Conservation (phyloP, 2,113 vertebrate genomes). For the Tapirus terrestris region DNA sequence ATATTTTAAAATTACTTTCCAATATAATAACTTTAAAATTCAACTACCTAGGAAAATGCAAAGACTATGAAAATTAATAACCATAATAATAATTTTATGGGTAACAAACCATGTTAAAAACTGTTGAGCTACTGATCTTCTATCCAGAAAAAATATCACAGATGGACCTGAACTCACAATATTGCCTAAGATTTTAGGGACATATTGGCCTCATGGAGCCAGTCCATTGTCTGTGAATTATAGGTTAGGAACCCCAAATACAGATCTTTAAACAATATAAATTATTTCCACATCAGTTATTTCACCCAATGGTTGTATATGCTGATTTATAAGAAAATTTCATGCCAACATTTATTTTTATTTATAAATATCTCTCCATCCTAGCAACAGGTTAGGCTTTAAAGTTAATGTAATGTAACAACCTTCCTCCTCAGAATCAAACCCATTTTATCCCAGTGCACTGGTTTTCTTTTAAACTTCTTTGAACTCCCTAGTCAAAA, state of each 20-base stretch:
- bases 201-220: not conserved
- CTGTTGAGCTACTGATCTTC: not conserved
- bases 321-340: not conserved
- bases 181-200: not conserved
- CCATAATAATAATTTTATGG: not conserved
- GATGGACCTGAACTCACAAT: not conserved
- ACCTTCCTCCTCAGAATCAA: not conserved
- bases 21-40: not conserved
- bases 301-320: not conserved
- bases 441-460: not conserved
- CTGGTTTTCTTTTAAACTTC: slow-evolving; percentile 61
- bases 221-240: not conserved
- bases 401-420: not conserved
- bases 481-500: not conserved
- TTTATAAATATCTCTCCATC: not conserved
- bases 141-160: not conserved
- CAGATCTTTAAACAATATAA: not conserved
- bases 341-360: not conserved
- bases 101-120: not conserved
- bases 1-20: not conserved
- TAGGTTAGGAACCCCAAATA: not conserved
- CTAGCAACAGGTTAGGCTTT: not conserved
- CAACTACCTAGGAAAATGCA: not conserved
- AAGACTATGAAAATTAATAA: slow-evolving; percentile 2
- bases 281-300: not conserved